These are phyloP conservation scores for Drosophila sturtevanti DNA, from an alignment of 1,140 invertebrate species.

Conservation along the genomic window DNA sequence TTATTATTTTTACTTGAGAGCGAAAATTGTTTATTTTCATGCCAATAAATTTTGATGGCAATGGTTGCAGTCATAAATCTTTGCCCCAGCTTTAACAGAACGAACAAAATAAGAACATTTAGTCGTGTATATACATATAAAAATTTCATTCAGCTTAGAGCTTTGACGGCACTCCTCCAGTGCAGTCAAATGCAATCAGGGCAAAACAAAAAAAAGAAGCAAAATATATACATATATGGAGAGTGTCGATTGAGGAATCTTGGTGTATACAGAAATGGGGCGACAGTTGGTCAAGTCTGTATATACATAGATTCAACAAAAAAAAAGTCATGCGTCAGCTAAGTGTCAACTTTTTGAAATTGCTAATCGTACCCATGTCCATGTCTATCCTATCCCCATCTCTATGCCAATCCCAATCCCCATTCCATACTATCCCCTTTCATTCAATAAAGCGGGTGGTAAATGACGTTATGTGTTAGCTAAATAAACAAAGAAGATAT, in stretches of 20 bases:
- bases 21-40: constrained; percentile 72
- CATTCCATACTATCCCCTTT: background rate
- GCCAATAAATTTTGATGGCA: constrained; percentile 67
- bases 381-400: background rate
- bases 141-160: constrained; percentile 7
- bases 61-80: constrained; percentile 59
- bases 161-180: background rate
- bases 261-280: background rate
- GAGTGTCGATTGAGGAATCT: background rate
- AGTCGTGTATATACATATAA: background rate
- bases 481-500: constrained; percentile 61
- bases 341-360: constrained; percentile 74
- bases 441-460: constrained; percentile 5
- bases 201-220: background rate
- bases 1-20: constrained; percentile 44
- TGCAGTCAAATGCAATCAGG: background rate
- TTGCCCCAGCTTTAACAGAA: background rate
- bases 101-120: constrained; percentile 3
- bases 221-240: background rate
- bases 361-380: constrained; percentile 58
- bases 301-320: background rate
- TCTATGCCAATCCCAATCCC: background rate
- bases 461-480: constrained; percentile 70
- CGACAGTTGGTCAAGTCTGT: background rate
- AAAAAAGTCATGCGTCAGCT: constrained; percentile 70